These are phyloP conservation scores for Oostethus manadensis DNA, from an alignment of 2,113 vertebrate species.

Conservation along the genomic window DNA sequence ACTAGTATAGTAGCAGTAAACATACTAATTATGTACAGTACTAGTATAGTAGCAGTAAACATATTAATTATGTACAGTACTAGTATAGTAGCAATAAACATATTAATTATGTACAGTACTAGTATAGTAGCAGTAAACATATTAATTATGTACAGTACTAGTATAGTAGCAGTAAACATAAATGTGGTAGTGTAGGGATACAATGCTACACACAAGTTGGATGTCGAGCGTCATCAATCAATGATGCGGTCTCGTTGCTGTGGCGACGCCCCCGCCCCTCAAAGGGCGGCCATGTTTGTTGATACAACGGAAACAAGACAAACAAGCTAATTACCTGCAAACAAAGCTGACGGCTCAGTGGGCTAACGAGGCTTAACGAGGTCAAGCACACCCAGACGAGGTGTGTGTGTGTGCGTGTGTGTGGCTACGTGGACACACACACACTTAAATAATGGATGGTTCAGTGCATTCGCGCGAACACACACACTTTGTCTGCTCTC, in stretches of 20 bases:
- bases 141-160: too few species aligned
- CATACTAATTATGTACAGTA: too few species aligned
- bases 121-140: too few species aligned
- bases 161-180: too few species aligned
- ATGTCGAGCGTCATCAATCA: neutral
- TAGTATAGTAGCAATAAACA: too few species aligned
- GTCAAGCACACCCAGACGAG: conserved; percentile 33
- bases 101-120: too few species aligned
- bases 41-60: too few species aligned
- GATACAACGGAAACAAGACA: conserved; percentile 49
- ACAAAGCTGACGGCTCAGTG: conserved; percentile 38
- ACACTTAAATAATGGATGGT: neutral
- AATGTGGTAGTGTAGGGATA: too few species aligned
- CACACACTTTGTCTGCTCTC: neutral
- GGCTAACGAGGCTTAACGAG: conserved; percentile 56
- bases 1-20: too few species aligned
- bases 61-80: too few species aligned
- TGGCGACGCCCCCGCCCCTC: conserved; percentile 6
- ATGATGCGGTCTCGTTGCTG: conserved; percentile 1
- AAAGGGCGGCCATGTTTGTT: conserved; percentile 32
- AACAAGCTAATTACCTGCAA: conserved; percentile 63
- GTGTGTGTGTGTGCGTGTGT: conserved; percentile 16
- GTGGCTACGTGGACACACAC: neutral
- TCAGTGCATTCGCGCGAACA: neutral
- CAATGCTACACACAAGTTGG: neutral